phyloP scores from a whole-genome alignment of 2,113 vertebrate species.

The Pteropus alecto region DNA sequence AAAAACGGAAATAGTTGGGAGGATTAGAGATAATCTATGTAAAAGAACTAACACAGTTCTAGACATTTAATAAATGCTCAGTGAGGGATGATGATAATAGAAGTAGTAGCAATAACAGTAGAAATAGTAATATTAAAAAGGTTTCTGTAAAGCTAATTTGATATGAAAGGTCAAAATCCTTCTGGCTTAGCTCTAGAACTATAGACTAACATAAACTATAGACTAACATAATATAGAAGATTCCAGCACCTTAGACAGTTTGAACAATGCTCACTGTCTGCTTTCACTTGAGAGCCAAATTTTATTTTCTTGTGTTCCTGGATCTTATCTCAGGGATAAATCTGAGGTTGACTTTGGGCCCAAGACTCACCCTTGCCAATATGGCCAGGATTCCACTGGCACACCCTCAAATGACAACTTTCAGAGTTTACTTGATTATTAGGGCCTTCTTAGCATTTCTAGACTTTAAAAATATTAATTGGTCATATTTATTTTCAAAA shows the following conservation, averaged over 20 bases:
- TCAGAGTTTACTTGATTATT: neutral
- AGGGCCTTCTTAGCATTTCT: neutral
- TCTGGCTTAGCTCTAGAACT: neutral
- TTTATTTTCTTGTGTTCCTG: slow-evolving; percentile 25
- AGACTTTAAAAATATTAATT: slow-evolving; percentile 51
- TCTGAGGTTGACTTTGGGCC: neutral
- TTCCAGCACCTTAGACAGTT: neutral
- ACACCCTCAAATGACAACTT: neutral
- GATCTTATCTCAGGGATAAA: slow-evolving; percentile 7
- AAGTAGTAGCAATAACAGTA: neutral
- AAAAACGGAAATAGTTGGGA: neutral
- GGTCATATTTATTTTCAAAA: slow-evolving; percentile 64
- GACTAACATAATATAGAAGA: neutral
- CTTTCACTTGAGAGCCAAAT: neutral
- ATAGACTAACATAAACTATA: neutral
- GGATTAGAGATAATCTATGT: neutral
- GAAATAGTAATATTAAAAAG: neutral
- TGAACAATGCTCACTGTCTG: neutral
- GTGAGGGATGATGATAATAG: neutral
- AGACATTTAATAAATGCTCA: neutral
- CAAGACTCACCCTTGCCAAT: neutral
- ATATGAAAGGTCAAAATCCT: neutral
- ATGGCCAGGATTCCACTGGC: neutral
- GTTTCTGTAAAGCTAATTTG: neutral
- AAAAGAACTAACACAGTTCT: neutral